A percentile compares a stretch with the other conserved stretches of the same genome.
Evolutionary conservation across 2,113 vertebrate genomes (phyloP).

Genomic region (Corynorhinus townsendii): DNA sequence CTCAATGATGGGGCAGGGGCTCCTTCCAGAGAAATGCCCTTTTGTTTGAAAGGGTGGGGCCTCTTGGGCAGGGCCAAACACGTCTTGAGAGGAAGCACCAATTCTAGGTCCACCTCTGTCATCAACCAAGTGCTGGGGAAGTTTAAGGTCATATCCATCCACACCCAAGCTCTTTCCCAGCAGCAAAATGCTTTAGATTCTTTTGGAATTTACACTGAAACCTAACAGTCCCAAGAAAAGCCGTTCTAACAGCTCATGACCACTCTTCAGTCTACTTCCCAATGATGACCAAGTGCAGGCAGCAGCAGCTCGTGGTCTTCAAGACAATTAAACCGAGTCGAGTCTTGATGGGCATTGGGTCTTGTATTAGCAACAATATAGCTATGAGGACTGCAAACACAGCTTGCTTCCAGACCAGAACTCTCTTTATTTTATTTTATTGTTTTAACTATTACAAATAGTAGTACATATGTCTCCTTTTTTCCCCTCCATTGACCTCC

Average conservation of each 20-base stretch:
- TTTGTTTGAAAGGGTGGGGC: neutral
- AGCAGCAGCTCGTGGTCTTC: neutral
- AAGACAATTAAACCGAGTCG: neutral
- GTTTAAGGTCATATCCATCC: neutral
- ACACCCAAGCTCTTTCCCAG: neutral
- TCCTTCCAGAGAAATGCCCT: neutral
- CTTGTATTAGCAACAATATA: neutral
- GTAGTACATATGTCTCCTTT: too few relatives aligned
- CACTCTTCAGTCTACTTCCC: neutral
- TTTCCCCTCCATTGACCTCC: too few relatives aligned
- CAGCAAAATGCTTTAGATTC: neutral
- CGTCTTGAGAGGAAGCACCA: neutral
- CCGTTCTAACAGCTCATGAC: neutral
- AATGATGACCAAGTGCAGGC: neutral
- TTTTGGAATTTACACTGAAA: neutral
- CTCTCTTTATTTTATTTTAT: too few relatives aligned
- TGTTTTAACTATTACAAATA: too few relatives aligned
- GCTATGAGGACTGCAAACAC: neutral
- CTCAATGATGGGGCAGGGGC: neutral
- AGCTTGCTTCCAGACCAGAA: neutral
- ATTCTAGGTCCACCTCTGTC: neutral
- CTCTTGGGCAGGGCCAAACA: neutral
- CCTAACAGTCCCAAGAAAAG: neutral
- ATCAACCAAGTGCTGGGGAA: neutral
- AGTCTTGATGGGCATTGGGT: neutral